Percentiles rank a stretch among this genome's conserved stretches.
phyloP scores from a whole-genome alignment of 2,113 vertebrate species.

The Rhabdornis inornatus region DNA sequence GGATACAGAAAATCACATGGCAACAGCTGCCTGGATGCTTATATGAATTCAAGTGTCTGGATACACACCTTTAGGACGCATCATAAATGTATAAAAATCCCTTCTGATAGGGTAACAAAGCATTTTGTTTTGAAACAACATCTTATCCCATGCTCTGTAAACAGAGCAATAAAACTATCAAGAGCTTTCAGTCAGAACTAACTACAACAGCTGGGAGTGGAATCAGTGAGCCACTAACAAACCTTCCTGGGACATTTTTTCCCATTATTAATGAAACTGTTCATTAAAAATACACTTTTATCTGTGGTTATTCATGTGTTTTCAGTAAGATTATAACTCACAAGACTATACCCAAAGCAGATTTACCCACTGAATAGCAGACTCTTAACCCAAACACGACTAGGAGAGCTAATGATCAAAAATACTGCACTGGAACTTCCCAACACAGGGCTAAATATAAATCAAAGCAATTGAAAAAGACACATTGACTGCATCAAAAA shows the following conservation, averaged over 20 bases:
- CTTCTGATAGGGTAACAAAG: neutral
- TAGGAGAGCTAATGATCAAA: neutral
- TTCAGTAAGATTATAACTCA: neutral
- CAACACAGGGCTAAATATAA: neutral
- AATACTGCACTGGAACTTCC: neutral
- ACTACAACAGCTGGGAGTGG: neutral
- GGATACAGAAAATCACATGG: neutral
- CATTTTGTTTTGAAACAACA: neutral
- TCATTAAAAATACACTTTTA: neutral
- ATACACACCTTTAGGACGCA: neutral
- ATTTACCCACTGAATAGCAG: neutral
- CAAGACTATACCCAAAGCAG: neutral
- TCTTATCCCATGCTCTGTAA: neutral
- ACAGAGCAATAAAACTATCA: neutral
- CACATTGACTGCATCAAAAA: neutral
- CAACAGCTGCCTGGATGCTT: neutral
- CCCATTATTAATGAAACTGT: neutral
- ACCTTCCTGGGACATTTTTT: neutral
- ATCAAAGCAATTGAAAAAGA: neutral
- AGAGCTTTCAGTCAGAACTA: constrained; percentile 21
- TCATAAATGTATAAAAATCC: neutral
- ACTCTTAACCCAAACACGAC: neutral
- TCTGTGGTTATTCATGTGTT: neutral
- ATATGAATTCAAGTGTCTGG: neutral
- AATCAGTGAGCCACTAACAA: neutral